These are phyloP conservation scores for Myanophis thanlyinensis DNA, from an alignment of 2,113 vertebrate species.

Conservation along the genomic window DNA sequence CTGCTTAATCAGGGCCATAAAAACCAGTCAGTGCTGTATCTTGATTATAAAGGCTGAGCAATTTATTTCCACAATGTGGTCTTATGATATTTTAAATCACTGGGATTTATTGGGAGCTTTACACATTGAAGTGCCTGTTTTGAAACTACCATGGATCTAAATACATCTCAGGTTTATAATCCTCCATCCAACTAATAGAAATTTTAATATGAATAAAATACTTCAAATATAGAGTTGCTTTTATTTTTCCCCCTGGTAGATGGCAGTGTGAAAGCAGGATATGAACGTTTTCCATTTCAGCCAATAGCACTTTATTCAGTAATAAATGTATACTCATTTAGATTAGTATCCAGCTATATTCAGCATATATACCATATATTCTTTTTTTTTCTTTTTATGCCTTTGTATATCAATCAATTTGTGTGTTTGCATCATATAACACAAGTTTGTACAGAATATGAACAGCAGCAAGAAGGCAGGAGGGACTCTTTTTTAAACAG, in stretches of 20 bases:
- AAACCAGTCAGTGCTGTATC: not conserved
- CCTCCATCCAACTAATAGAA: constrained; percentile 8
- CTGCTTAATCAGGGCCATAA: constrained; percentile 14
- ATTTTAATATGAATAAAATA: constrained; percentile 58
- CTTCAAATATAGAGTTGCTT: constrained; percentile 10
- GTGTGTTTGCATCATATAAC: not conserved
- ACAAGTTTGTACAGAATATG: not conserved
- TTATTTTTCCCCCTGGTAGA: constrained; percentile 35
- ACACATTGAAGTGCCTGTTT: constrained; percentile 68
- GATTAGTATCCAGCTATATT: not conserved
- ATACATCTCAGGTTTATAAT: constrained; percentile 33
- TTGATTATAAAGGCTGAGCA: constrained; percentile 37
- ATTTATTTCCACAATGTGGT: constrained; percentile 38
- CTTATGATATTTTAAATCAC: constrained; percentile 46
- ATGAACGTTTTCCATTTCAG: not conserved
- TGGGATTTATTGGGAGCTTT: constrained; percentile 41
- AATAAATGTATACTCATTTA: not conserved
- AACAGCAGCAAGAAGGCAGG: not conserved
- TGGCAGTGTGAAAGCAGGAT: constrained; percentile 51
- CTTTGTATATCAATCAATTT: not conserved
- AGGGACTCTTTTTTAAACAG: not conserved
- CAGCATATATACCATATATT: not conserved
- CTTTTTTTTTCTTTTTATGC: not conserved
- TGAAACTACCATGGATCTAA: constrained; percentile 25
- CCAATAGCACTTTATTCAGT: not conserved